phyloP scores from a whole-genome alignment of 2,797 vertebrate genomes.

The Antrozous pallidus region DNA sequence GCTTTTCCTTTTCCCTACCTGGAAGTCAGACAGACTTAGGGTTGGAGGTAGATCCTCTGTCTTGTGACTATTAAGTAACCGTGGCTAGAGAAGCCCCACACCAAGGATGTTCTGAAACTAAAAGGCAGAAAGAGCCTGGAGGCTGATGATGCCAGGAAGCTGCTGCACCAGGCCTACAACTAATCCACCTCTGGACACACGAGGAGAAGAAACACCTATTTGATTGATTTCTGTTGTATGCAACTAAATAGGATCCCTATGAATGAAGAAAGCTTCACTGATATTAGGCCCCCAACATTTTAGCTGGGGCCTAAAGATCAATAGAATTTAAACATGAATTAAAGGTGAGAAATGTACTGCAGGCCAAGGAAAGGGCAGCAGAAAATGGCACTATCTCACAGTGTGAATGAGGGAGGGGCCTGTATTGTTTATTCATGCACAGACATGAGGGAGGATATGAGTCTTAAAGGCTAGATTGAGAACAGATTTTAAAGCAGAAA shows the following conservation, averaged over 20 bases:
- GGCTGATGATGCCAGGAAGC: not conserved
- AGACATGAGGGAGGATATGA: not conserved
- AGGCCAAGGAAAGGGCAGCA: not conserved
- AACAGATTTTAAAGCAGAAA: constrained; percentile 29
- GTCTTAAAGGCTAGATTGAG: not conserved
- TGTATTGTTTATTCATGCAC: not conserved
- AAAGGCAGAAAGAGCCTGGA: not conserved
- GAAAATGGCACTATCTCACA: not conserved
- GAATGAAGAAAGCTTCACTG: not conserved
- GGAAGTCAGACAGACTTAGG: not conserved
- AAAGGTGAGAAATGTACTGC: not conserved
- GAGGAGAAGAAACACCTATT: not conserved
- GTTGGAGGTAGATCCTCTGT: not conserved
- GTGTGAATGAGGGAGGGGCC: not conserved
- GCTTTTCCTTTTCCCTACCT: not conserved
- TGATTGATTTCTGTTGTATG: not conserved
- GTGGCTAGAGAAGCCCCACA: not conserved
- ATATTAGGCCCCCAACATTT: not conserved
- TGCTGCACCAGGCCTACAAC: too few species aligned
- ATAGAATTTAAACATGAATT: not conserved
- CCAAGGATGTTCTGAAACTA: not conserved
- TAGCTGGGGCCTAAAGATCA: not conserved
- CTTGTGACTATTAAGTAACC: not conserved
- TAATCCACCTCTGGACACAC: not conserved
- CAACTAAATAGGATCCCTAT: not conserved